Percentiles rank a stretch among this genome's conserved stretches.
Evolutionary conservation across 1,140 invertebrate genomes (phyloP).

Genomic region (Nasonia vitripennis): DNA sequence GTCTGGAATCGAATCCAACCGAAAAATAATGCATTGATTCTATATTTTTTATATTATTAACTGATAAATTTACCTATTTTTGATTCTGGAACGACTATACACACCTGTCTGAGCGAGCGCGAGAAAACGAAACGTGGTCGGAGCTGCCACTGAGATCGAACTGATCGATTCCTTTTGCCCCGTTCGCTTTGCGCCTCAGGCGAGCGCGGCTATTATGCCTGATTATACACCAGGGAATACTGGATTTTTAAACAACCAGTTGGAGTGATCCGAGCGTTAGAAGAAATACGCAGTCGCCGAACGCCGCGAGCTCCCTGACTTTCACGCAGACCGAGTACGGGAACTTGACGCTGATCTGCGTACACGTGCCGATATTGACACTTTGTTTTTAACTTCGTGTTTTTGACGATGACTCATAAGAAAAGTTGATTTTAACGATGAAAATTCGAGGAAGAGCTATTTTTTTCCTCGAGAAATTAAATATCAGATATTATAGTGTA

Average conservation of each 20-base stretch:
- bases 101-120: background rate
- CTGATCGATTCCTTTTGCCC: constrained; percentile 39
- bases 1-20: no score
- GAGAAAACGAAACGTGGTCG: background rate
- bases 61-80: background rate
- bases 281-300: background rate
- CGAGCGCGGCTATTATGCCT: background rate
- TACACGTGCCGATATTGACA: background rate
- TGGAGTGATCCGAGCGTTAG: background rate
- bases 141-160: background rate
- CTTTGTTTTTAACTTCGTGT: background rate
- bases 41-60: no score
- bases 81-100: background rate
- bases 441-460: no score
- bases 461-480: no score
- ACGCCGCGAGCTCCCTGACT: background rate
- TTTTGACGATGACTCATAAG: no score
- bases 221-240: constrained; percentile 13
- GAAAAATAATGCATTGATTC: no score
- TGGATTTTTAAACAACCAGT: constrained; percentile 39
- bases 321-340: background rate
- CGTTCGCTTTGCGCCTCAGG: background rate
- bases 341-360: background rate
- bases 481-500: no score
- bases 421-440: no score